Conservation (phyloP, 2,797 vertebrate genomes). For the Sarcoramphus papa region DNA sequence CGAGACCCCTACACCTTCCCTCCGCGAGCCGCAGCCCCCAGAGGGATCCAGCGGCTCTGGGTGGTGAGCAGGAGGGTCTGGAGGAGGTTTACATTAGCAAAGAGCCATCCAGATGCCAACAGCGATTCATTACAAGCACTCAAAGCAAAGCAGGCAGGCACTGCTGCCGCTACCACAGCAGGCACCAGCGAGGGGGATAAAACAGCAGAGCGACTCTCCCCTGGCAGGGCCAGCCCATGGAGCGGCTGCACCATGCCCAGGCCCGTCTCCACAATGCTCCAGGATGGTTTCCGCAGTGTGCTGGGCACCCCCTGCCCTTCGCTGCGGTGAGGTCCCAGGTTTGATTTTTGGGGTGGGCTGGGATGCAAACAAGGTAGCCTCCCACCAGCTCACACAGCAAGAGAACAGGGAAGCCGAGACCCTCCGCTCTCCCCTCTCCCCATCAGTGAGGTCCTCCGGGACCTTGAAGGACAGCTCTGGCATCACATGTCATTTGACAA, state of each 20-base stretch:
- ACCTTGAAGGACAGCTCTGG: background rate
- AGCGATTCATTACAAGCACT: background rate
- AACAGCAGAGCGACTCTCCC: background rate
- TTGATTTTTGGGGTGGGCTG: background rate
- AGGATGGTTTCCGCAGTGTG: background rate
- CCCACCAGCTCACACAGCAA: background rate
- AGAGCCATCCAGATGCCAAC: background rate
- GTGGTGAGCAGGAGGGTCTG: background rate
- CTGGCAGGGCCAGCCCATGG: background rate
- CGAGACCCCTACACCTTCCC: background rate
- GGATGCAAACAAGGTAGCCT: background rate
- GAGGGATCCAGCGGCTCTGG: background rate
- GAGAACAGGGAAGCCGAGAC: rapidly evolving
- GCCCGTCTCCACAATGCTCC: rapidly evolving
- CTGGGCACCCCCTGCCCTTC: background rate
- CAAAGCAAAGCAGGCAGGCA: background rate
- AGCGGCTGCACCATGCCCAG: background rate
- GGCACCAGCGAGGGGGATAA: background rate
- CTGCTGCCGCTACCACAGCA: background rate
- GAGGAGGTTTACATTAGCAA: background rate
- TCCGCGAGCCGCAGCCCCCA: rapidly evolving
- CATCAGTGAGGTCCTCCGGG: background rate
- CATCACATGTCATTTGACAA: background rate
- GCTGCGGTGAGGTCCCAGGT: background rate
- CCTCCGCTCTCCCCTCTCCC: background rate